Percentiles rank a stretch among this genome's conserved stretches.
phyloP scores from a whole-genome alignment of 2,113 vertebrate genomes.

The Vicugna pacos region DNA sequence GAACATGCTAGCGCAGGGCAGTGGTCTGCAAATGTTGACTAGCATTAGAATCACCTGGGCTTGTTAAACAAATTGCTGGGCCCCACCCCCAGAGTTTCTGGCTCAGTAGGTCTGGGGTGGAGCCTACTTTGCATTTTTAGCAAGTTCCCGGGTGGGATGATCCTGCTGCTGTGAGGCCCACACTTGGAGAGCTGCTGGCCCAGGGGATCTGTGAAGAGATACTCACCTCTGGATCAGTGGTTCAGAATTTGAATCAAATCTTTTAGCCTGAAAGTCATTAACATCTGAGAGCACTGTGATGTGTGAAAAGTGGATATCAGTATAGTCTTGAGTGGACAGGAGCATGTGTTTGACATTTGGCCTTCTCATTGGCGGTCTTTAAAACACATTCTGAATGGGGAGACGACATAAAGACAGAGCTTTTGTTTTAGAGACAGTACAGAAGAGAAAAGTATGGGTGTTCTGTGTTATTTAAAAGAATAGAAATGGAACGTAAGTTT shows the following conservation, averaged over 20 bases:
- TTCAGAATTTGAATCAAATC: slow-evolving; percentile 75
- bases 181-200: not conserved
- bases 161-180: not conserved
- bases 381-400: slow-evolving; percentile 15
- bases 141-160: not conserved
- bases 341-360: not conserved
- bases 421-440: slow-evolving; percentile 8
- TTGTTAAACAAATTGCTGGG: not conserved
- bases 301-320: not conserved
- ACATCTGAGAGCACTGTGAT: slow-evolving; percentile 63
- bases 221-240: slow-evolving; percentile 73
- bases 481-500: not conserved
- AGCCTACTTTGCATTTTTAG: not conserved
- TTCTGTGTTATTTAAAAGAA: slow-evolving; percentile 22
- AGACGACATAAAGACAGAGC: not conserved
- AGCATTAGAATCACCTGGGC: not conserved
- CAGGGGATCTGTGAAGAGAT: slow-evolving; percentile 74
- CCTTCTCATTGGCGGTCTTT: slow-evolving; percentile 43
- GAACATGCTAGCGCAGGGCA: not conserved
- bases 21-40: not conserved
- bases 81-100: not conserved
- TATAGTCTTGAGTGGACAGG: not conserved
- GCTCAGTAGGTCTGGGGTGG: not conserved
- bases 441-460: not conserved
- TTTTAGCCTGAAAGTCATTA: slow-evolving; percentile 64